Evolutionary conservation across 2,888 invertebrate species (phyloP).

Genomic region (Amphipyra tragopoginis): DNA sequence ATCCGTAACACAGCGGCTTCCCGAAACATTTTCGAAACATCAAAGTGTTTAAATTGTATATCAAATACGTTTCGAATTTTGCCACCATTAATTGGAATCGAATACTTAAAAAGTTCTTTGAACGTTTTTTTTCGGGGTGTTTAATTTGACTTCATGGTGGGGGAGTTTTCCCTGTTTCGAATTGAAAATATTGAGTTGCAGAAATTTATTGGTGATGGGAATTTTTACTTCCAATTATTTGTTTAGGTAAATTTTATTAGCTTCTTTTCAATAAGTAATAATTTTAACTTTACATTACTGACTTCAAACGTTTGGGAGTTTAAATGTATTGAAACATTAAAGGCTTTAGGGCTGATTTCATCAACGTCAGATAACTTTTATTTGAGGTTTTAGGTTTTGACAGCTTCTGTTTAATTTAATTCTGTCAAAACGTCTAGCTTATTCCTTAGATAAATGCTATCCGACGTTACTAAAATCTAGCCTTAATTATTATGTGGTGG

Average conservation of each 20-base stretch:
- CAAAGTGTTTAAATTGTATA: constrained; percentile 67
- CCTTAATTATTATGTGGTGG: no score
- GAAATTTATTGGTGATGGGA: constrained; percentile 9
- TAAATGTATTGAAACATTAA: no score
- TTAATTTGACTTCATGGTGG: constrained; percentile 29
- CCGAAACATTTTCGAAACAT: constrained; percentile 58
- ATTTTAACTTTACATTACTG: no score
- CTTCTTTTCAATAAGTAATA: not conserved
- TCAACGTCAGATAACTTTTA: no score
- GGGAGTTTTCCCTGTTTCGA: not conserved
- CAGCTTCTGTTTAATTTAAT: no score
- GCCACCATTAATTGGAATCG: constrained; percentile 63
- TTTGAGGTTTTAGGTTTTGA: no score
- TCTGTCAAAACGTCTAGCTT: no score
- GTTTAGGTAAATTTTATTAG: not conserved
- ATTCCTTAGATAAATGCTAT: no score
- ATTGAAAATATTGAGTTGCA: constrained; percentile 6
- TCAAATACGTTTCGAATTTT: constrained; percentile 50
- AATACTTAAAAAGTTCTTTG: constrained; percentile 58
- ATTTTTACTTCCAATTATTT: constrained; percentile 1
- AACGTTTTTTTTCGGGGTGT: constrained; percentile 33
- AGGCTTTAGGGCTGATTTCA: no score
- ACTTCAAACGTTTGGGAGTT: no score
- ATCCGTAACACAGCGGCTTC: constrained; percentile 55
- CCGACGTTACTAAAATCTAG: no score